Evolutionary conservation across 2,113 vertebrate species (phyloP), one percentile per base, ranked within the genome.

Genomic region (Gorsachius goisagi): DNA sequence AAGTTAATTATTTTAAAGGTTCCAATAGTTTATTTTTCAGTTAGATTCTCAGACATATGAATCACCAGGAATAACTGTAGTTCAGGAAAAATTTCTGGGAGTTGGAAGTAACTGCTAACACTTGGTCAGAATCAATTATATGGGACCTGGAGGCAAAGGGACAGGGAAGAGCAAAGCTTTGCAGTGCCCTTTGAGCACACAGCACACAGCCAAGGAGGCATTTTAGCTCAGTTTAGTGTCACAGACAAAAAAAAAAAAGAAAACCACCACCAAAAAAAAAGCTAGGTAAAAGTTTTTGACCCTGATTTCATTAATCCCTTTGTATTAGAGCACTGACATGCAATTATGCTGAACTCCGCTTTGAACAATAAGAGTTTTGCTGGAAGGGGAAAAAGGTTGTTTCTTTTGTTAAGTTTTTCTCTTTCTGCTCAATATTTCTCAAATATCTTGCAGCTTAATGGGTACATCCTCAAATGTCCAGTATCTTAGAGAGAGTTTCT

Each of bases 21-120:
- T 94, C 94, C 90, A 96, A 73, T 89, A 58, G 93, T 96, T 95
- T 97, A 92, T 96, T 96, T 97, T 96, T 96, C 79, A 82, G 76
- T 90, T 84, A 72, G 89, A 97, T 97, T 97, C 86, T 85, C 88
- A 96, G 86, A 96, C 95, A 14, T 96, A 95, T 97, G 95, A 98
- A 89, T 97, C 93, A 97, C 87, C 78, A 95, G 64, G 93, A 97
- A 94, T 89, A 82, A 93, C 82, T 0, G 4, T 81, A 71, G 72
- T 93, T 89, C 80, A 89, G 88, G 88, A 93, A 95, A 94, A 90
- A 75, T 81, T 94, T 97, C 73, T 93, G 94, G 72, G 66, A 96
- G 62, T 56, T 91, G 79, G 93, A 94, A 3, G 22, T 37, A 53
- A 84, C 86, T 79, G 56, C 81, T 78, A 72, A 66, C 44, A 55